Evolutionary conservation across 2,797 vertebrate species (phyloP).

Genomic region (Lacerta viridis): DNA sequence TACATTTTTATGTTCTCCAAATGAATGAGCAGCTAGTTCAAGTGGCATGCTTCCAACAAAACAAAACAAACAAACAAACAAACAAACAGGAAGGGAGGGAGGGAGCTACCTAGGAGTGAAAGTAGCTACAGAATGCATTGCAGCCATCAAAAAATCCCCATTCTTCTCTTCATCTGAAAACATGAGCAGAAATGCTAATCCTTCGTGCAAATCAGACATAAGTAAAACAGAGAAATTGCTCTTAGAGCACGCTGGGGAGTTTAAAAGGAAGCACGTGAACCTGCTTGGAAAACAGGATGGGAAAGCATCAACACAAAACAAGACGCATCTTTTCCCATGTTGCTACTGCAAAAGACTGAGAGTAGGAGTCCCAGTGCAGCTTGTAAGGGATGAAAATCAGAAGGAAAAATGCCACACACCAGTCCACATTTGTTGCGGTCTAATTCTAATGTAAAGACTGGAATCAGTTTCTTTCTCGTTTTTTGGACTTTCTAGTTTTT

Average conservation of each 20-base stretch:
- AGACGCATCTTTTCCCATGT: neutral
- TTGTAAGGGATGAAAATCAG: neutral
- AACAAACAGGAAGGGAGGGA: too few relatives aligned
- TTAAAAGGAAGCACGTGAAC: neutral
- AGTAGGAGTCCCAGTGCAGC: neutral
- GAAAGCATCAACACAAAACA: neutral
- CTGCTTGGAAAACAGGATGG: neutral
- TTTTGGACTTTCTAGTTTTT: neutral
- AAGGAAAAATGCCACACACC: neutral
- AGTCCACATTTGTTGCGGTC: neutral
- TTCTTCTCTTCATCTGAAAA: slow-evolving; percentile 30
- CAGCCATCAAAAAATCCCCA: slow-evolving; percentile 43
- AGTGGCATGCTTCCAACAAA: slow-evolving; percentile 37
- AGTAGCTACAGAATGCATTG: neutral
- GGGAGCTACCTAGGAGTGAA: slow-evolving; percentile 24
- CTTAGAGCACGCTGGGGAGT: neutral
- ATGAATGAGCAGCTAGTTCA: slow-evolving; percentile 57
- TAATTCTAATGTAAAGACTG: neutral
- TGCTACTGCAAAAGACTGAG: neutral
- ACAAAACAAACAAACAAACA: neutral
- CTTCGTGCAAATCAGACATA: slow-evolving; percentile 18
- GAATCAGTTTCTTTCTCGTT: neutral
- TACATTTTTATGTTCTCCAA: slow-evolving; percentile 7
- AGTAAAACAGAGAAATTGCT: slow-evolving; percentile 54
- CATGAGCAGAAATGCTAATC: slow-evolving; percentile 4